phyloP scores from a whole-genome alignment of 2,888 invertebrate genomes.

The Heliconius ethilla region DNA sequence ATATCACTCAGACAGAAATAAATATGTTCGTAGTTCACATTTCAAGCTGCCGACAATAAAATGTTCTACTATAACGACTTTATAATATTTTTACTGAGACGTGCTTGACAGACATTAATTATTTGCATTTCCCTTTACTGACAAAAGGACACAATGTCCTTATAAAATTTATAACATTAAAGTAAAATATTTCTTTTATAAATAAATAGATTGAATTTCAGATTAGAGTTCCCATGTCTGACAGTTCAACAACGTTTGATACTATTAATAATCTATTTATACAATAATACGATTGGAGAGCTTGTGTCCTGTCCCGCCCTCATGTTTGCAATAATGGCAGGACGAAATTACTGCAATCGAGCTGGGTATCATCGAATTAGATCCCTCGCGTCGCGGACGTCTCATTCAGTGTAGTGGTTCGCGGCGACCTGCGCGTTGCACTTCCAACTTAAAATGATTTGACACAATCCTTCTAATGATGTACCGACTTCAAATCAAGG shows the following conservation, averaged over 20 bases:
- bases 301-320: conserved; percentile 71
- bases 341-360: conserved; percentile 76
- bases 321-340: conserved; percentile 68
- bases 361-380: conserved; percentile 68
- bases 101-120: background rate
- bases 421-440: conserved; percentile 53
- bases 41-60: conserved; percentile 10
- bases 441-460: conserved; percentile 42
- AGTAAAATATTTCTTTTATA: background rate
- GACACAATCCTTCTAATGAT: conserved; percentile 32
- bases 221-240: conserved; percentile 29
- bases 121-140: background rate
- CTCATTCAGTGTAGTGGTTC: conserved; percentile 56
- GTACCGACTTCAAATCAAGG: conserved; percentile 30
- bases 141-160: background rate
- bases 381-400: conserved; percentile 56
- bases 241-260: conserved; percentile 36
- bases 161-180: background rate
- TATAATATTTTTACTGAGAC: background rate
- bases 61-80: conserved; percentile 4
- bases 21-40: conserved; percentile 20
- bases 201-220: background rate
- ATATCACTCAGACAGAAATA: conserved; percentile 34
- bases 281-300: conserved; percentile 71
- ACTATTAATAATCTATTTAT: conserved; percentile 43